Base-by-base conservation (phyloP, 2,888 invertebrate species). In the Euclidia mi region DNA sequence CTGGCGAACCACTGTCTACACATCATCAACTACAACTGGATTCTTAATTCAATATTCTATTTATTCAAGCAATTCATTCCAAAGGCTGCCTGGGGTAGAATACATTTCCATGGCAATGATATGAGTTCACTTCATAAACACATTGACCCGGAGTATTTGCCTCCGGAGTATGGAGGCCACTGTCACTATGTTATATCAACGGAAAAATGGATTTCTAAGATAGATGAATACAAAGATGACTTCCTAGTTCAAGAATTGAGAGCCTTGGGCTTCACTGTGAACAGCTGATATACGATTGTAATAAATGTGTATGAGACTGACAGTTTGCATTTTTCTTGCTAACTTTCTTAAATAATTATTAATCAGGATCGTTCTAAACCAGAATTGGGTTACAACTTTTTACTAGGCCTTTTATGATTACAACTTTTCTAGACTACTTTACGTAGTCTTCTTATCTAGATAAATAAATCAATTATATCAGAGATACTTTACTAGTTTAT, bases 1-100 rank as follows among this genome's bases (percentile, higher is more conserved):
- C 95, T 97, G 72, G 95, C 96, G 40, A 96, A 96, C 40, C 95
- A 96, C 69, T 96, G 96, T 0, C 95, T 97, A 25, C 98, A 98
- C 89, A 95, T 98, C 43, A 94, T 98, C 2, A 96, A 97, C 82
- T 97, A 97, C 88, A 97, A 96, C 42, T 97, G 97, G 97, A 89
- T 97, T 1, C 96, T 98, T 71, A 96, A 97, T 82, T 95, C 96
- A 12, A 95, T 96, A 51, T 97, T 96, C 84, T 96, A 96, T 67
- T 94, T 97, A 28, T 97, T 97, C 85, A 97, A 97, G 81, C 97
- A 97, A 11, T 95, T 97, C 59, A 91, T 97, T 31, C 96, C 96
- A 53, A 90, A 95, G 3, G 89, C 95, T 3, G 97, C 97, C 90
- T 95, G 95, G 80, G 94, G 95, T 40, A 89, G 91, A 0, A 69